A percentile compares a stretch with the other conserved stretches of the same genome.
phyloP scores from a whole-genome alignment of 2,113 vertebrate species.

The Mohoua ochrocephala region DNA sequence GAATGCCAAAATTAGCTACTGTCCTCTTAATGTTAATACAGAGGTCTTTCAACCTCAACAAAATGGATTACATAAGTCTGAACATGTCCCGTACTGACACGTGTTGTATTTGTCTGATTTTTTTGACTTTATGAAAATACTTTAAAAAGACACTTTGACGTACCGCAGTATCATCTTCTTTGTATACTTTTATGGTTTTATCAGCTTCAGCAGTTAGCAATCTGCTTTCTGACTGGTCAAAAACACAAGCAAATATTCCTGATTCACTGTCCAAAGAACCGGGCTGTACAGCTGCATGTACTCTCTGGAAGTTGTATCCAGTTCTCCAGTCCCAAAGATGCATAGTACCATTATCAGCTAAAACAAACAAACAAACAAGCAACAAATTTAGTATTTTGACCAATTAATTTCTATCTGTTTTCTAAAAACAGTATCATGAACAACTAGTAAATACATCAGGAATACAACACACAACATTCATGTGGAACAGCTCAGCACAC shows the following conservation, averaged over 20 bases:
- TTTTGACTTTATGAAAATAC: neutral
- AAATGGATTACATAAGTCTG: neutral
- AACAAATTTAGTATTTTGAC: neutral
- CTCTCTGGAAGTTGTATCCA: constrained; percentile 96
- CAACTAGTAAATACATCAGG: neutral
- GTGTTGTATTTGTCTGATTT: neutral
- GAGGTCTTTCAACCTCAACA: neutral
- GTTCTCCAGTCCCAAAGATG: constrained; percentile 99
- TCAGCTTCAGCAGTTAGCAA: constrained; percentile 95
- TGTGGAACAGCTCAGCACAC: neutral
- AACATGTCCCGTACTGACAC: accelerated
- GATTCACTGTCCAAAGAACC: constrained; percentile 98
- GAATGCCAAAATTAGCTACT: neutral
- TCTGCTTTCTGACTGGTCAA: constrained; percentile 91
- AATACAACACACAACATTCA: neutral
- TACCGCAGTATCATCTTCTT: constrained; percentile 93
- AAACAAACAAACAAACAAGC: neutral
- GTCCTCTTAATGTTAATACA: neutral
- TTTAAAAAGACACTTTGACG: neutral
- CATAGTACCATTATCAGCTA: constrained; percentile 97
- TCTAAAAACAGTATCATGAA: neutral
- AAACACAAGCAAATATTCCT: constrained; percentile 93
- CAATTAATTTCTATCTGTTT: neutral
- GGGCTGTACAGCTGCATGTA: constrained; percentile 95
- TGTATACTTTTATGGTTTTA: constrained; percentile 98